Evolutionary conservation across 2,888 invertebrate genomes (phyloP).

Genomic region (Ischnura elegans): DNA sequence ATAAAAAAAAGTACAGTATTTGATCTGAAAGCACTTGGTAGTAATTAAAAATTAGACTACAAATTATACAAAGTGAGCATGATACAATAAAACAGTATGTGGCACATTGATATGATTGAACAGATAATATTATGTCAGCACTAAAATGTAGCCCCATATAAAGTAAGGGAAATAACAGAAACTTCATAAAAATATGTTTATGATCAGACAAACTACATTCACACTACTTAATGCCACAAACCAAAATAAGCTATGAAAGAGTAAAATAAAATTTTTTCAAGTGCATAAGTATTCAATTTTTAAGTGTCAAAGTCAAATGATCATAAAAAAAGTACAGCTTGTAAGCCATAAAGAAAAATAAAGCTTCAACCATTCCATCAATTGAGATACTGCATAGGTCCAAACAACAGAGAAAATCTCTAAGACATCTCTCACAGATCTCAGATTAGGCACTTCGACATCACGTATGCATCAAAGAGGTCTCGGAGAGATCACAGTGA

Average conservation of each 20-base stretch:
- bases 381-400: background rate
- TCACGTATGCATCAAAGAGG: no score
- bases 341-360: conserved; percentile 7
- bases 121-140: background rate
- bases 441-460: no score
- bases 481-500: no score
- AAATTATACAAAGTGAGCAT: no score
- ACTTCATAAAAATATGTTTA: no score
- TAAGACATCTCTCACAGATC: no score
- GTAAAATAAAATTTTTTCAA: background rate
- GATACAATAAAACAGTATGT: background rate
- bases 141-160: background rate
- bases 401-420: no score
- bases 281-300: background rate
- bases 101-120: background rate
- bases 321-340: background rate
- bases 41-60: background rate
- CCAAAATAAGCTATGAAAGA: background rate
- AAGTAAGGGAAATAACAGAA: background rate
- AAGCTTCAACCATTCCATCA: background rate
- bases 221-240: background rate
- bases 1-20: background rate
- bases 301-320: background rate
- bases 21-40: background rate
- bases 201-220: background rate